Conservation (phyloP, 2,888 invertebrate species). For the Caenorhabditis wallacei region DNA sequence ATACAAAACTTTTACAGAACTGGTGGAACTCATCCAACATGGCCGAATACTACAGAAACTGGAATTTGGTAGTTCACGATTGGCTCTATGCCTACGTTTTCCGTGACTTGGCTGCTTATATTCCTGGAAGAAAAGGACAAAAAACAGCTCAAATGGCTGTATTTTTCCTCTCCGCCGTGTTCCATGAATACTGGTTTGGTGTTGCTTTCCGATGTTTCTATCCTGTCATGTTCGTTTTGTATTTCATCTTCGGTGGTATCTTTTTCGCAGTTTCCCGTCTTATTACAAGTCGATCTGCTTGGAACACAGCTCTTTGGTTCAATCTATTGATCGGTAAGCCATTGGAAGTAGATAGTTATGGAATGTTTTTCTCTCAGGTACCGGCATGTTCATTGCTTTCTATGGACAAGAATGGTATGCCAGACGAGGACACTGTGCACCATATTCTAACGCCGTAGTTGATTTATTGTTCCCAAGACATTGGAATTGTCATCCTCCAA, state of each 20-base stretch:
- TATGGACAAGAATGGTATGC: conserved; percentile 89
- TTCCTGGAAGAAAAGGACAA: conserved; percentile 73
- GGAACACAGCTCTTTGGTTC: conserved; percentile 93
- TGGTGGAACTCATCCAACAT: conserved; percentile 96
- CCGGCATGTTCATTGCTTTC: conserved; percentile 81
- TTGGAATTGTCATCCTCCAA: conserved; percentile 70
- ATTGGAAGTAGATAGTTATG: no score
- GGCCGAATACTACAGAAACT: conserved; percentile 91
- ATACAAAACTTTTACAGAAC: conserved; percentile 86
- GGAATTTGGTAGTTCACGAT: conserved; percentile 96
- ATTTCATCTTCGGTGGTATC: conserved; percentile 87
- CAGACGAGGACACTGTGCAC: conserved; percentile 82
- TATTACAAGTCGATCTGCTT: conserved; percentile 85
- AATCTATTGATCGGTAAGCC: conserved; percentile 88
- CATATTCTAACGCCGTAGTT: conserved; percentile 64
- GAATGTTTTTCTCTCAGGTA: conserved; percentile 72
- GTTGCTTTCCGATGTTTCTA: conserved; percentile 91
- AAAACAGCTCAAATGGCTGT: conserved; percentile 87
- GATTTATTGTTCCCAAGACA: conserved; percentile 74
- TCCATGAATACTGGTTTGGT: conserved; percentile 92
- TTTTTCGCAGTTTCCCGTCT: conserved; percentile 85
- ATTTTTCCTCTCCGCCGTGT: conserved; percentile 90
- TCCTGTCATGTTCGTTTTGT: conserved; percentile 90
- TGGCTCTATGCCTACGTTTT: conserved; percentile 93
- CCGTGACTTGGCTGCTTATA: conserved; percentile 60